A percentile compares a stretch with the other conserved stretches of the same genome.
Evolutionary conservation across 2,113 vertebrate genomes (phyloP).

Genomic region (Irena cyanogastra): DNA sequence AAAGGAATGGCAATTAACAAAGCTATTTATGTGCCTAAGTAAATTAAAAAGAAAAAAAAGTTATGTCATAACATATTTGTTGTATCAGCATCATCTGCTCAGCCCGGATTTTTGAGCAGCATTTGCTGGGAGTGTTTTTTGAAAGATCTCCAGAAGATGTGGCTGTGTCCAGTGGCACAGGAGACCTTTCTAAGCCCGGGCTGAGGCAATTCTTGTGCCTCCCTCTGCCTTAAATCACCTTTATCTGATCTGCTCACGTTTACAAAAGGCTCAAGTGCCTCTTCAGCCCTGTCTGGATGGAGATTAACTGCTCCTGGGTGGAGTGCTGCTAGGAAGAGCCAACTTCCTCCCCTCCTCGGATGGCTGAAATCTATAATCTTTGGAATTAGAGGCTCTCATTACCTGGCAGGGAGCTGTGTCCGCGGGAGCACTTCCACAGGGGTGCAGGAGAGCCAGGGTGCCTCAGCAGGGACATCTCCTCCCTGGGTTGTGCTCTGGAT

Average conservation of each 20-base stretch:
- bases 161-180: not conserved
- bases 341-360: not conserved
- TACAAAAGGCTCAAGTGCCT: not conserved
- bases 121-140: conserved; percentile 11
- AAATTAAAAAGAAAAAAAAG: not conserved
- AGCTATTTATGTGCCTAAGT: not conserved
- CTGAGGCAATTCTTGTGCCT: not conserved
- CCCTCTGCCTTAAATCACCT: not conserved
- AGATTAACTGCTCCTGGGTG: conserved; percentile 5
- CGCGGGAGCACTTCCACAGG: fast-evolving
- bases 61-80: not conserved
- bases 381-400: not conserved
- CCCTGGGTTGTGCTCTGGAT: not conserved
- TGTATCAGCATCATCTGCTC: conserved; percentile 25
- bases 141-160: conserved; percentile 26
- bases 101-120: not conserved
- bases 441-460: not conserved
- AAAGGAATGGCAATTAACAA: conserved; percentile 18
- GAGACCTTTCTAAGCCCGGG: not conserved
- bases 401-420: not conserved
- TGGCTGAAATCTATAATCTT: not conserved
- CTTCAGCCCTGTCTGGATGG: not conserved
- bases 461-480: not conserved
- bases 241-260: conserved; percentile 15
- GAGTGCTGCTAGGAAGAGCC: not conserved